Percentiles rank a stretch among this genome's conserved stretches.
phyloP scores from a whole-genome alignment of 2,797 vertebrate species.

The Yasuhikotakia modesta region DNA sequence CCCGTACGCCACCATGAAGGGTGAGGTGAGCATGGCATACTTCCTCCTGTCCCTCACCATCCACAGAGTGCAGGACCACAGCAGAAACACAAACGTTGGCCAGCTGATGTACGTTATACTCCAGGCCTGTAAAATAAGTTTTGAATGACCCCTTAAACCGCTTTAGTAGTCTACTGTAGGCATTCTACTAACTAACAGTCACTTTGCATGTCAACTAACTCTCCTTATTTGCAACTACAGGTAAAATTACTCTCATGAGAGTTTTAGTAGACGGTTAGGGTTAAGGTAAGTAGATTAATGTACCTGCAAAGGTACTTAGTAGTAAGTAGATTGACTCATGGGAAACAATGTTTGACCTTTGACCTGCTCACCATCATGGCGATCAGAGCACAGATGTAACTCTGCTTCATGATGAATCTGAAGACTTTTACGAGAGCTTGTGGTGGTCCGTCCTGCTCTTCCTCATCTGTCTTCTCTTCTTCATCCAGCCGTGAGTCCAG shows the following conservation, averaged over 20 bases:
- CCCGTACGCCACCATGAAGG: slow-evolving; percentile 95
- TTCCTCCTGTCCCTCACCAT: slow-evolving; percentile 92
- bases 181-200: too few relatives aligned
- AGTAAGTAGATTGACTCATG: too few relatives aligned
- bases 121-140: slow-evolving; percentile 82
- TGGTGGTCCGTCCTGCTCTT: slow-evolving; percentile 72
- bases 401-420: slow-evolving; percentile 97
- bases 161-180: too few relatives aligned
- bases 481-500: slow-evolving; percentile 62
- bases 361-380: slow-evolving; percentile 93
- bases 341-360: background rate
- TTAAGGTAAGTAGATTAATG: too few relatives aligned
- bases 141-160: too few relatives aligned
- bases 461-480: slow-evolving; percentile 56
- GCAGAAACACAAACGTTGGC: slow-evolving; percentile 92
- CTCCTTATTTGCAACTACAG: too few relatives aligned
- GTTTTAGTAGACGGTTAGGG: too few relatives aligned
- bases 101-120: slow-evolving; percentile 98
- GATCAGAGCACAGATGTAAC: slow-evolving; percentile 97
- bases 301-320: too few relatives aligned
- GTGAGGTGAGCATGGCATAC: slow-evolving; percentile 94
- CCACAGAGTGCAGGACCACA: slow-evolving; percentile 95
- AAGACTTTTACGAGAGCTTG: slow-evolving; percentile 86
- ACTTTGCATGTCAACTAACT: too few relatives aligned
- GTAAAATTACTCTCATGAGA: too few relatives aligned